phyloP scores from a whole-genome alignment of 2,888 invertebrate species.

The Drosophila ochracea region DNA sequence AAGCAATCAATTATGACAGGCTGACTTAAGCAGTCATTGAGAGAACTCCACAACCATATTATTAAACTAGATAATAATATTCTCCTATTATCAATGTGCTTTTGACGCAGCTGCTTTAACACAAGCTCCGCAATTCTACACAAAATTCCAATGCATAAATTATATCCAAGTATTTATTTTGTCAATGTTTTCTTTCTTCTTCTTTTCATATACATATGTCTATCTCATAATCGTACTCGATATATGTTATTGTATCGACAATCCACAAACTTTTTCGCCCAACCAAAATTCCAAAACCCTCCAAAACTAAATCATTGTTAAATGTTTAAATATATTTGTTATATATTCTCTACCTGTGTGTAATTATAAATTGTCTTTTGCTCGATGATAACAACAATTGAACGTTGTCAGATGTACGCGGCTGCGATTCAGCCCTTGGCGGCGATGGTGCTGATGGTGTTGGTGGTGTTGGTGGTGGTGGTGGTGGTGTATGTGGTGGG shows the following conservation, averaged over 20 bases:
- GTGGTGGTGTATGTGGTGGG: constrained; percentile 84
- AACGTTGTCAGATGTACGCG: constrained; percentile 74
- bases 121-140: constrained; percentile 17
- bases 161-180: constrained; percentile 45
- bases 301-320: constrained; percentile 19
- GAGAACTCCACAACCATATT: not conserved
- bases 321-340: constrained; percentile 32
- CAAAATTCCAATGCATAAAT: constrained; percentile 10
- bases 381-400: constrained; percentile 19
- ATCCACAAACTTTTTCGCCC: not conserved
- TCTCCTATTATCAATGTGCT: not conserved
- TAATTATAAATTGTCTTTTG: constrained; percentile 26
- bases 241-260: constrained; percentile 8
- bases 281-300: constrained; percentile 12
- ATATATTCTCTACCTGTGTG: constrained; percentile 28
- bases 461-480: constrained; percentile 39
- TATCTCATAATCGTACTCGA: constrained; percentile 35
- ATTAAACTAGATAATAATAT: not conserved
- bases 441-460: constrained; percentile 27
- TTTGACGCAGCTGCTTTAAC: constrained; percentile 31
- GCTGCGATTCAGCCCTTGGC: constrained; percentile 52
- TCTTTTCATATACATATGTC: constrained; percentile 63
- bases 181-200: constrained; percentile 61
- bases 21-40: not conserved
- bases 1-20: not conserved